Base-by-base conservation (phyloP, 2,797 vertebrate species). In the Malurus leucopterus region DNA sequence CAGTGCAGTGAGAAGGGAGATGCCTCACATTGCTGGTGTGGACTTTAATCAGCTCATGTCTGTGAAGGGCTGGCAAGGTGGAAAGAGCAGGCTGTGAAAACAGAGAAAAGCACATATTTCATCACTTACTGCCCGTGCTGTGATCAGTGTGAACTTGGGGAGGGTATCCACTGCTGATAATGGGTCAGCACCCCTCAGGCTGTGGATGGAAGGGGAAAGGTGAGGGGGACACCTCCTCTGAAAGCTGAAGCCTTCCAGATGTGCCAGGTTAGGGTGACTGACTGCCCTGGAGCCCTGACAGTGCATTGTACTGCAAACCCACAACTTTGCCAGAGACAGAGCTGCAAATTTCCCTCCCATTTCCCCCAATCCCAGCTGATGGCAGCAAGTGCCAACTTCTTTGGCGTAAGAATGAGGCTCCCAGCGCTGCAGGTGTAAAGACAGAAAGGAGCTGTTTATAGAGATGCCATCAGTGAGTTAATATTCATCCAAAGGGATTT, bases 71-170 rank as follows among this genome's bases (percentile, higher is more conserved):
- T 34, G 12, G 38, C 58, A 77, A 83, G 55, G 59, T 84, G 58
- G 58, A 69, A 85, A 19, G 90, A 85, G 23, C 75, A 67, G 69
- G 54, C 81, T 87, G 79, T 77, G 76, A 69, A 89, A 59, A 50
- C 22, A 79, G 67, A 43, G 53, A 67, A 65, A 59, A 46, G 46
- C 73, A 55, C 62, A 11, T 77, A 55, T 74, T 91, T 92, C 81
- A 68, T 91, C 81, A 58, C 58, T 64, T 73, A 11, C 0, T 79
- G 86, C 78, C 78, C 81, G n/a, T 27, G 15, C 38, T 58, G 86
- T 21, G 64, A 67, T 82, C 85, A 72, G 89, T 83, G 63, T 79
- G 74, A 92, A 84, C 84, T 91, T 44, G 22, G 65, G 79, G 58
- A 50, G 27, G 34, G 38, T 59, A 16, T 62, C 65, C 43, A 11